Base-by-base conservation (phyloP, 2,888 invertebrate genomes). In the Apamea monoglypha region DNA sequence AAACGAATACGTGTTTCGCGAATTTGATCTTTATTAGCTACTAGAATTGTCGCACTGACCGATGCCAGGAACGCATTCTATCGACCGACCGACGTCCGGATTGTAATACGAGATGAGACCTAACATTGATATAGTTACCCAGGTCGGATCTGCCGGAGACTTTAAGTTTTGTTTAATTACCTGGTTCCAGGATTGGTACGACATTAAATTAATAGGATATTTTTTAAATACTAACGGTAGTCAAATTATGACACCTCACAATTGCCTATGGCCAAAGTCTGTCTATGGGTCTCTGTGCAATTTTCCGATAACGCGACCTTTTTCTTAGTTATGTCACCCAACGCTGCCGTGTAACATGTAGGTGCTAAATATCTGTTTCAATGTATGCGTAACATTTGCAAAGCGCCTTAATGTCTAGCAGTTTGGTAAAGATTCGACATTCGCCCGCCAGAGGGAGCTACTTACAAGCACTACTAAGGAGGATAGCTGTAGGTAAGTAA, bases 401-500 rank as follows among this genome's bases (percentile, higher is more conserved):
- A 64, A 63, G 83, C 72, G 85, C 75, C 82, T 82, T 75, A 18
- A 53, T 75, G 83, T 85, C 86, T 86, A 80, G 76, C 44, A 75
- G 44, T 80, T 74, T 72, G 29, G 50, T 29, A 6, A 32, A 72
- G 68, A 16, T 74, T 74, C 21, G n/a, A n/a, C 18, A 36, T n/a
- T 66, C 32, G 8, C 10, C 40, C 83, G 18, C 47, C 25, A 83
- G 74, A 76, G 61, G 61, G 74, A 63, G 74, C 61, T 53, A 44
- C 56, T 47, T 10, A 47, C 0, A 53, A 21, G 3, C 12, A 64
- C 3, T 36, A n/a, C 56, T n/a, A 59, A n/a, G 12, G 56, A n/a
- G n/a, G n/a, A n/a, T 12, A 36, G 4, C n/a, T n/a, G n/a, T n/a
- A 36, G 18, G 32, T 47, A 7, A 14, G 4, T 14, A 1, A 36